Conservation (phyloP, 1,140 invertebrate genomes). For the Panonychus citri region DNA sequence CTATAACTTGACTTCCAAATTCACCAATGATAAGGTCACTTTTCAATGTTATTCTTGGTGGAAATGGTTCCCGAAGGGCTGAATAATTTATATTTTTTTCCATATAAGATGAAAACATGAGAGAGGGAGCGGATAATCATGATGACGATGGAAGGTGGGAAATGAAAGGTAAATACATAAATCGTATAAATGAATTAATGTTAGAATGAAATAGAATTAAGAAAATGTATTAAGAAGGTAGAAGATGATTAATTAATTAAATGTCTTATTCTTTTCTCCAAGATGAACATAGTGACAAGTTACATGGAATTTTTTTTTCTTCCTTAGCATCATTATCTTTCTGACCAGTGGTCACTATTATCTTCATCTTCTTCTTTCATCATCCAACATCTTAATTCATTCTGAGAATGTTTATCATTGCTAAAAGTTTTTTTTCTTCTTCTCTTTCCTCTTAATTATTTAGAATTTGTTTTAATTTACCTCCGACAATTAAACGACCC, state of each 20-base stretch:
- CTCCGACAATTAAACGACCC: constrained; percentile 15
- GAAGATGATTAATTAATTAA: background rate
- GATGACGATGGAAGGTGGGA: background rate
- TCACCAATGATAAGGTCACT: background rate
- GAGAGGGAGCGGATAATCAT: background rate
- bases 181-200: too few species aligned
- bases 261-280: too few species aligned
- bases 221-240: constrained; percentile 14
- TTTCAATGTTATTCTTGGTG: constrained; percentile 14
- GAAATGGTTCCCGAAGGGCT: constrained; percentile 11
- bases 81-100: background rate
- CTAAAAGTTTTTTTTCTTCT: too few species aligned
- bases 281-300: too few species aligned
- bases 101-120: background rate
- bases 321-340: background rate
- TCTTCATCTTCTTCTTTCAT: too few species aligned
- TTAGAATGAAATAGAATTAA: background rate
- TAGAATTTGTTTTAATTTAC: constrained; percentile 14
- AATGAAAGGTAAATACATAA: background rate
- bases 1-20: constrained; percentile 17
- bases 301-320: too few species aligned
- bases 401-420: too few species aligned
- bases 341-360: too few species aligned
- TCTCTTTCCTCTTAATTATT: too few species aligned
- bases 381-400: too few species aligned